Percentiles rank a stretch among this genome's conserved stretches.
These are phyloP conservation scores for Cryptocephalus moraei DNA, from an alignment of 2,888 invertebrate species.

Conservation along the genomic window DNA sequence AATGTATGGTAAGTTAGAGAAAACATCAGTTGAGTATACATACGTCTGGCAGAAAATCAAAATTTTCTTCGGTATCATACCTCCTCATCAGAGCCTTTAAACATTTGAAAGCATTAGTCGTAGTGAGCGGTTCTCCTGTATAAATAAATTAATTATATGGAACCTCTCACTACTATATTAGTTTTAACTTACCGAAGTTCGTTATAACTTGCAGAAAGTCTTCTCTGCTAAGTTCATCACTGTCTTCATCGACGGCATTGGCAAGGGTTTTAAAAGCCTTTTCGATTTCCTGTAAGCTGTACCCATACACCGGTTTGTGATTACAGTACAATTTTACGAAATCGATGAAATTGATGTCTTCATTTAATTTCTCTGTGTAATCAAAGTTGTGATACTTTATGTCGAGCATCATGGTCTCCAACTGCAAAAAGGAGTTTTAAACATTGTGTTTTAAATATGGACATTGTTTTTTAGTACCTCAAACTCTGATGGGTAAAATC, in stretches of 20 bases:
- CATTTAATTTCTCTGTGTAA: constrained; percentile 35
- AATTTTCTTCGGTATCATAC: constrained; percentile 13
- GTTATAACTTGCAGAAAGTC: constrained; percentile 23
- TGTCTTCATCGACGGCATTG: constrained; percentile 9
- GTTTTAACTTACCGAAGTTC: constrained; percentile 12
- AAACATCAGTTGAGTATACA: too few species aligned
- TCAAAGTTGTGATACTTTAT: constrained; percentile 44
- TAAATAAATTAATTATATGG: constrained; percentile 6
- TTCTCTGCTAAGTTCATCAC: constrained; percentile 14
- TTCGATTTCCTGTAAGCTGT: constrained; percentile 38
- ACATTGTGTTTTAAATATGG: neutral
- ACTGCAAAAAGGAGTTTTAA: constrained; percentile 33
- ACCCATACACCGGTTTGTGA: constrained; percentile 52
- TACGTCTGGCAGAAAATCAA: constrained; percentile 27
- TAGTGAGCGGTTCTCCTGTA: constrained; percentile 24
- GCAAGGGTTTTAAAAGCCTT: constrained; percentile 34
- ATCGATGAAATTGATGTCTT: constrained; percentile 55
- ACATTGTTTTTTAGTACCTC: constrained; percentile 42
- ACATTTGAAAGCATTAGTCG: constrained; percentile 19
- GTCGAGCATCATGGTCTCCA: constrained; percentile 51
- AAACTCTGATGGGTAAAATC: constrained; percentile 64
- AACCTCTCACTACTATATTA: neutral
- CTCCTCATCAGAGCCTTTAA: constrained; percentile 23
- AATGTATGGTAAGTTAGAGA: too few species aligned
- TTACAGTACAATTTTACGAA: constrained; percentile 56